Base-by-base conservation (phyloP, 2,797 vertebrate genomes). In the Sebastes hubbsi region DNA sequence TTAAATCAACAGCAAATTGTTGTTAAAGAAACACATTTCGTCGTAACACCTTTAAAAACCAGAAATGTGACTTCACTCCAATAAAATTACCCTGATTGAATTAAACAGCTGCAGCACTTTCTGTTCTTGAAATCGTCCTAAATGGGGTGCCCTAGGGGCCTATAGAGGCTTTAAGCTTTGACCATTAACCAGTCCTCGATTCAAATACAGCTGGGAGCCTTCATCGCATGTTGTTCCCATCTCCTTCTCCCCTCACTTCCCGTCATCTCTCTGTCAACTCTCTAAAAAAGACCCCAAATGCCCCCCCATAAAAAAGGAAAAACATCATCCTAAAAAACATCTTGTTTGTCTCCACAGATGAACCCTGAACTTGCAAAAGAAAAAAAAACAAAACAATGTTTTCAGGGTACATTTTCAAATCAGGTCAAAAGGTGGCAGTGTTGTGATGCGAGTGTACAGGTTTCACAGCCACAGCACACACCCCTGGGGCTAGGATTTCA, bases 381-480 rank as follows among this genome's bases (percentile, higher is more conserved):
- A 49, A 49, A 49, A 49, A 52, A 18, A 64, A 69, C 25, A 30
- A 16, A 29, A 32, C 6, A 27, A 12, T n/a, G 42, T 69, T 77
- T 80, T 42, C 20, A n/a, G 54, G 29, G 58, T 11, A 65, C 2
- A 30, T 80, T 80, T 79, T 85, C 7, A 5, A 20, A 20, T 54
- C 24, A 34, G 85, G 90, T 92, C 92, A 90, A 93, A 89, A 80
- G 92, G 89, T 91, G 93, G 92, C 93, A 92, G 89, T 92, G 84
- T 92, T 93, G 92, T 32, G 66, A 80, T 75, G 84, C 16, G 36
- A 74, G 80, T 1, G 20, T 65, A 32, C 59, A n/a, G 10, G 8
- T 78, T 78, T 77, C 70, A 61, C 59, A 46, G 72, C 63, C 67
- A 63, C 74, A 76, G 69, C 25, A 29, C 8, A 11, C n/a, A 60